Percentiles rank a stretch among this genome's conserved stretches.
These are phyloP conservation scores for Rugalucina vietnamica DNA, from an alignment of 2,888 invertebrate genomes.

Conservation along the genomic window DNA sequence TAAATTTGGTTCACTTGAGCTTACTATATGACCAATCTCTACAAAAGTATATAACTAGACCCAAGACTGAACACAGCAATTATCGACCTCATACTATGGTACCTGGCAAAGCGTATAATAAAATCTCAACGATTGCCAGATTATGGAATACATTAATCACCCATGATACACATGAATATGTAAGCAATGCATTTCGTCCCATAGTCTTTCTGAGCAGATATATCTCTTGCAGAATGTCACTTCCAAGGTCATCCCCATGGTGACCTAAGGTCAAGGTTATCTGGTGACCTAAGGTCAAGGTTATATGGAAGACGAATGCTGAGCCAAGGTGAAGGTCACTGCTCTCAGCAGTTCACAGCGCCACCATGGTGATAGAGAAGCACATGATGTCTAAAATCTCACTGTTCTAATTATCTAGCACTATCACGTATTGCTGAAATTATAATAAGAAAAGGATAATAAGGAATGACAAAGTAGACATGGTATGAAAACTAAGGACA, in stretches of 20 bases:
- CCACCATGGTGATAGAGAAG: not conserved
- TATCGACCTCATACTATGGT: not conserved
- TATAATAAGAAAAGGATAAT: constrained; percentile 3
- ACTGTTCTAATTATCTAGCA: constrained; percentile 50
- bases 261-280: constrained; percentile 1
- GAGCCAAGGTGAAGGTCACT: not conserved
- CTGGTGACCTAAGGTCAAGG: constrained; percentile 6
- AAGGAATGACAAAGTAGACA: too few species aligned
- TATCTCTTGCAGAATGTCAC: not conserved
- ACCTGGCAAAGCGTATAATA: not conserved
- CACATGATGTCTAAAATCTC: not conserved
- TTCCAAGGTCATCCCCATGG: not conserved
- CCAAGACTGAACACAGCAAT: too few species aligned
- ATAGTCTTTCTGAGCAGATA: constrained; percentile 4
- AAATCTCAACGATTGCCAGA: not conserved
- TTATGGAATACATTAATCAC: too few species aligned
- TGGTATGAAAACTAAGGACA: too few species aligned
- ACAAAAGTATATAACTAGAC: too few species aligned
- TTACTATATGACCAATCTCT: too few species aligned
- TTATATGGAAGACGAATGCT: constrained; percentile 2
- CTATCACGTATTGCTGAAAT: constrained; percentile 62
- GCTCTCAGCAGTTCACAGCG: not conserved
- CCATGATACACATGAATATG: too few species aligned
- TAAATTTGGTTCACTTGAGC: too few species aligned
- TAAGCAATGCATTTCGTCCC: constrained; percentile 13